Evolutionary conservation across 2,888 invertebrate genomes (phyloP).

Genomic region (Tinea pellionella): DNA sequence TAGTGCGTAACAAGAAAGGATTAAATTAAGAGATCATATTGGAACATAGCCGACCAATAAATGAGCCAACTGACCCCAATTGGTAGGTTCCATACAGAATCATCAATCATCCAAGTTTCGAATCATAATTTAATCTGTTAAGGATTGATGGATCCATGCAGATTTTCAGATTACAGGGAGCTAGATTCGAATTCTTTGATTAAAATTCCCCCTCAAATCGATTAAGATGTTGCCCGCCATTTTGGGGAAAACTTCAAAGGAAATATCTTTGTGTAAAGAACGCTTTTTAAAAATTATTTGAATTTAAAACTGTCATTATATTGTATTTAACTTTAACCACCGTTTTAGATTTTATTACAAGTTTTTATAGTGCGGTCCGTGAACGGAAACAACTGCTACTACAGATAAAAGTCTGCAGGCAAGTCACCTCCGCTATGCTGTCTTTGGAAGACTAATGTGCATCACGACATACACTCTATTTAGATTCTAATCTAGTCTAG

Average conservation of each 20-base stretch:
- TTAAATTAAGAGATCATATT: too few relatives aligned
- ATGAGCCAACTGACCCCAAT: neutral
- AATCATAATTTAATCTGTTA: constrained; percentile 14
- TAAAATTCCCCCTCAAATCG: neutral
- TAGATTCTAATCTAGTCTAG: too few relatives aligned
- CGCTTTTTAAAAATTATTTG: neutral
- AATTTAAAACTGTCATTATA: neutral
- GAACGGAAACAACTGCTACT: too few relatives aligned
- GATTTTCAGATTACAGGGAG: constrained; percentile 14
- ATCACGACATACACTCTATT: too few relatives aligned
- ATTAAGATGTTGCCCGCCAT: neutral
- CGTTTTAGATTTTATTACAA: too few relatives aligned
- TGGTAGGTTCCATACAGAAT: neutral
- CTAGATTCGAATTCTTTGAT: constrained; percentile 15
- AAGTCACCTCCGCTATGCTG: too few relatives aligned
- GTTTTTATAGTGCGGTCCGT: too few relatives aligned
- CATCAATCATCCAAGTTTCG: constrained; percentile 5
- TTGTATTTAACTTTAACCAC: too few relatives aligned
- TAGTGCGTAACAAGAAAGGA: too few relatives aligned
- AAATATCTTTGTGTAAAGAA: too few relatives aligned
- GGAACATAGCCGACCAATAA: neutral
- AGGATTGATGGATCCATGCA: constrained; percentile 14
- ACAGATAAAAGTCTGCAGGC: too few relatives aligned
- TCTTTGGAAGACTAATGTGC: too few relatives aligned
- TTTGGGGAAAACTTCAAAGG: neutral